A percentile compares a stretch with the other conserved stretches of the same genome.
Evolutionary conservation across 2,888 invertebrate species (phyloP).

Genomic region (Melolontha melolontha): DNA sequence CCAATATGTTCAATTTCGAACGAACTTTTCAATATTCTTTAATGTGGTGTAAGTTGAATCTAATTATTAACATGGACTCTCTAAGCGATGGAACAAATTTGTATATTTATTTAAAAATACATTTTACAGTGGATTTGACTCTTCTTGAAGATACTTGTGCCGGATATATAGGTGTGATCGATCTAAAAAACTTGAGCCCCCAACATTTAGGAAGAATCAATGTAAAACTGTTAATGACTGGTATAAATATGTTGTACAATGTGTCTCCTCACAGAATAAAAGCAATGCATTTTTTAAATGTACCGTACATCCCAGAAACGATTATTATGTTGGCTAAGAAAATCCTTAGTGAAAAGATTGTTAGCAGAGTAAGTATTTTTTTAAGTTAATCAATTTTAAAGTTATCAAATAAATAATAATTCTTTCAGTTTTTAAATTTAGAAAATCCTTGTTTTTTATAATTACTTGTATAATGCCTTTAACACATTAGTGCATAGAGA

Average conservation of each 20-base stretch:
- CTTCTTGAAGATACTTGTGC: background rate
- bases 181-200: conserved; percentile 1
- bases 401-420: too few species aligned
- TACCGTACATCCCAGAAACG: conserved; percentile 8
- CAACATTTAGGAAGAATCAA: conserved; percentile 11
- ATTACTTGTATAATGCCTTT: too few species aligned
- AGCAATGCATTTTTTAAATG: conserved; percentile 13
- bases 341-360: conserved; percentile 2
- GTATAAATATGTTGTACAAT: conserved; percentile 1
- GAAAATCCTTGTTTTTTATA: too few species aligned
- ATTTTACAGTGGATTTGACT: conserved; percentile 7
- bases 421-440: too few species aligned
- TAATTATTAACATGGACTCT: background rate
- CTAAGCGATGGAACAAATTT: too few species aligned
- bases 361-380: conserved; percentile 9
- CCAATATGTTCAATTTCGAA: background rate
- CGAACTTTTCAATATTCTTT: background rate
- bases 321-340: conserved; percentile 12
- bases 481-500: too few species aligned
- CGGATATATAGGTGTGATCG: background rate
- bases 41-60: background rate
- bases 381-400: too few species aligned
- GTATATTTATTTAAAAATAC: too few species aligned
- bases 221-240: conserved; percentile 8
- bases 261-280: background rate